Conservation (phyloP, 2,113 vertebrate genomes). For the Acinonyx jubatus region DNA sequence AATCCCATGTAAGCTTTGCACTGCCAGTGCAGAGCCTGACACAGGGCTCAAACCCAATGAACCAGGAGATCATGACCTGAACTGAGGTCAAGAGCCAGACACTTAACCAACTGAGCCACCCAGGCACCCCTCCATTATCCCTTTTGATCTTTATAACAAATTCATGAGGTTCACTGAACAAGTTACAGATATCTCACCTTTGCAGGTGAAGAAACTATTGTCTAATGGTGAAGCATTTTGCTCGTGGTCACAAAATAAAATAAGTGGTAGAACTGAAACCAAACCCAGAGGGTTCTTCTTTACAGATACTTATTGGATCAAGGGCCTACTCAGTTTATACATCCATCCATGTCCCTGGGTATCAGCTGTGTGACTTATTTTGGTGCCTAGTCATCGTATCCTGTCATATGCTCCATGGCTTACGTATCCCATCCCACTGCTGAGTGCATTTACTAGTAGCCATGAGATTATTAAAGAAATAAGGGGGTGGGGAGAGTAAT, state of each 20-base stretch:
- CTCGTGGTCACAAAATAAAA: neutral
- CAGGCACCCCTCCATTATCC: neutral
- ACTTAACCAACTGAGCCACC: no score
- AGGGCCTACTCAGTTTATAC: neutral
- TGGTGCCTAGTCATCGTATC: neutral
- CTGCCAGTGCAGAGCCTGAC: no score
- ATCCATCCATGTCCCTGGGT: neutral
- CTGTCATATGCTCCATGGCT: neutral
- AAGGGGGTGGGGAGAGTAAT: neutral
- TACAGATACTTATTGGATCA: neutral
- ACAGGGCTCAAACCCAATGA: no score
- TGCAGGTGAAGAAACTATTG: neutral
- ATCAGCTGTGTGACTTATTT: neutral
- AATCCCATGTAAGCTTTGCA: no score
- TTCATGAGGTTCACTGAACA: neutral
- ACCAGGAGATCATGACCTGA: no score
- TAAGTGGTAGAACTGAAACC: neutral
- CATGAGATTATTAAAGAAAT: neutral
- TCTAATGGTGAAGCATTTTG: neutral
- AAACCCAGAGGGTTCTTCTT: neutral
- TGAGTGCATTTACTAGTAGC: neutral
- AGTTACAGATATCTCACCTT: neutral
- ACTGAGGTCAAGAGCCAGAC: no score
- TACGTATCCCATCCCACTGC: neutral
- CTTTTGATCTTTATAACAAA: neutral